Evolutionary conservation across 2,113 vertebrate genomes (phyloP), one percentile per base, ranked within the genome.

Genomic region (Puntigrus tetrazona): DNA sequence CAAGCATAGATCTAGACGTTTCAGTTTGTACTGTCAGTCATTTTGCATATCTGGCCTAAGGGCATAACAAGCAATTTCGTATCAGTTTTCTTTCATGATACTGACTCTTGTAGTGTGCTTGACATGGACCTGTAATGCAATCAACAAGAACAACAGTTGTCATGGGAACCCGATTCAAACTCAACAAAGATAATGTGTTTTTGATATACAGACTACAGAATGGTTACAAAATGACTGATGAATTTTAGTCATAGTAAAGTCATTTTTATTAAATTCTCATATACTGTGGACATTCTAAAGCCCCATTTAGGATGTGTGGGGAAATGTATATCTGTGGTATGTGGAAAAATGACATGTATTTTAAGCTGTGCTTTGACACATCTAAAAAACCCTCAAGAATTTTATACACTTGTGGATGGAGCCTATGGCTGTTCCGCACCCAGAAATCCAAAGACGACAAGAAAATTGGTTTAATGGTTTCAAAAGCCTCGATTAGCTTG

Each of bases 71-170:
- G 57, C 34, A 43, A 63, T 63, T 79, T 36, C 18, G 7, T 41
- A 63, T 43, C 36, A 0, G 25, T 79, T 67, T 80, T 5, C 9
- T 50, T 65, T 67, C 10, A 67, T 50, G 41, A 67, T 81, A 3
- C 38, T n/a, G 27, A 67, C 41, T 47, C 41, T n/a, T 81, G 8
- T 50, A 22, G 38, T 22, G 25, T 50, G 9, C 61, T 47, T 81
- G 27, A 67, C 6, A 3, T n/a, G 25, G 27, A 50, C 8, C 1
- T 67, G 61, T 67, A 45, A 81, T 34, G 6, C 61, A 81, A 50
- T 67, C 59, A 81, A 11, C 9, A 41, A 13, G 36, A 79, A 43
- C 31, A 79, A 79, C 57, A 81, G 78, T 81, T 81, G 78, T 67
- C 27, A 47, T 67, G 38, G 78, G 41, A 81, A 81, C 78, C 41